These are phyloP conservation scores for Haplotaxodon microlepis DNA, from an alignment of 2,113 vertebrate genomes.

Conservation along the genomic window DNA sequence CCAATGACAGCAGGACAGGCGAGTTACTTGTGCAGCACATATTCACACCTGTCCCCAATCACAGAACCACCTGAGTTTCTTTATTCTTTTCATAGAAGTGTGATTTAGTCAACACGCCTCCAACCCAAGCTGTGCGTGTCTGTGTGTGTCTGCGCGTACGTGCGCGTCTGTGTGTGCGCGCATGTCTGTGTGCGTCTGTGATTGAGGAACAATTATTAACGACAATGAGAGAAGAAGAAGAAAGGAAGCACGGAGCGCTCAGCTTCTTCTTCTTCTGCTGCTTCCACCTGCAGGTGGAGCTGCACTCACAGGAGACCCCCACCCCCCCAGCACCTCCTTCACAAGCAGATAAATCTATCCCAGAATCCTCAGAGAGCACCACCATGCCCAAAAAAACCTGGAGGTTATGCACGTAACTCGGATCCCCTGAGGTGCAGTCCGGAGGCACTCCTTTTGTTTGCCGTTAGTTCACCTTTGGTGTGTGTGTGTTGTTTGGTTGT, in stretches of 20 bases:
- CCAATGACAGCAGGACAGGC: constrained; percentile 13
- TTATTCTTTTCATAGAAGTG: background rate
- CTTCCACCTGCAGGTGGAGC: background rate
- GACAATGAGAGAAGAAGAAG: background rate
- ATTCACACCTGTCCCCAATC: background rate
- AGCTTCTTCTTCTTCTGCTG: background rate
- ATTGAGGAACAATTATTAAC: background rate
- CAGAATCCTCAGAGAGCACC: background rate
- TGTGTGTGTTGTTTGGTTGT: background rate
- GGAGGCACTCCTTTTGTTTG: background rate
- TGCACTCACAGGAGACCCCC: background rate
- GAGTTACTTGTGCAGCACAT: background rate
- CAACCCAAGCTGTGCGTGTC: background rate
- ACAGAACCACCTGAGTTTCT: background rate
- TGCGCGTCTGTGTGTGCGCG: too few relatives aligned
- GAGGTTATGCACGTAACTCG: background rate
- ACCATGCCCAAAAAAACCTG: background rate
- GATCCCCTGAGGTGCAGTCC: background rate
- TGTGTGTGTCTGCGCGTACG: too few relatives aligned
- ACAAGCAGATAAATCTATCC: background rate
- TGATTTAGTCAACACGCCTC: background rate
- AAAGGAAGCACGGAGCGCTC: background rate
- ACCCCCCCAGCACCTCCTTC: background rate
- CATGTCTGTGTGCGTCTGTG: too few relatives aligned
- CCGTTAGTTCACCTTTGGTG: background rate